Evolutionary conservation across 2,113 vertebrate genomes (phyloP), one percentile per base, ranked within the genome.

Genomic region (Shinisaurus crocodilurus): DNA sequence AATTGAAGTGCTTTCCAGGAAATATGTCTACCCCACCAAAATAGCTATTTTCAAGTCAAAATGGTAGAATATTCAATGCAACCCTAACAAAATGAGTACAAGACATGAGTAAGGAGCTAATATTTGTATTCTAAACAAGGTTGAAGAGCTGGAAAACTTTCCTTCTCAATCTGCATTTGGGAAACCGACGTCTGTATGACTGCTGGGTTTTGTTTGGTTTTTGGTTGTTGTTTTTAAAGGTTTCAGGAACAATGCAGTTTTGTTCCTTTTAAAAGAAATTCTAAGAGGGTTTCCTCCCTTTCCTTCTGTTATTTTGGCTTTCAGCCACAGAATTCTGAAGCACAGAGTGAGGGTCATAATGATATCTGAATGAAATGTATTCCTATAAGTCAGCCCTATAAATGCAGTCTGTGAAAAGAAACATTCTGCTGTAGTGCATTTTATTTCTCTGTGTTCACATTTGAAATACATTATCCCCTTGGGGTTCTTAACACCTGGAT

Each of bases 311-410:
- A 72, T 89, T 90, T 94, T 67, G 76, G 0, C 85, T 40, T 88
- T 3, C 65, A 87, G 7, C n/a, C 83, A 69, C 3, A 87, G n/a
- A 88, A 25, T 18, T 37, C 77, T 77, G n/a, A 87, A n/a, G 40
- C 20, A 91, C 1, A 85, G 86, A 91, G 29, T 54, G 43, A 60
- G 80, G 90, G 34, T 29, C 57, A 90, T 93, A 94, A 79, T 48
- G 23, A 63, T 45, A 93, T 80, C 72, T 90, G 74, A 65, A n/a
- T 72, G 43, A 87, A 92, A 93, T 86, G 77, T 72, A 86, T 82
- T 88, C 75, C 75, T 90, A 90, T 65, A 91, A 83, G 79, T 84
- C 50, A 86, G 86, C 3, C 63, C 20, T 45, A 54, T 89, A 72
- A 89, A 92, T 0, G 57, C 29, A 34, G 5, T 45, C 13, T 65